phyloP scores from a whole-genome alignment of 2,797 vertebrate species.

The Vespertilio murinus region DNA sequence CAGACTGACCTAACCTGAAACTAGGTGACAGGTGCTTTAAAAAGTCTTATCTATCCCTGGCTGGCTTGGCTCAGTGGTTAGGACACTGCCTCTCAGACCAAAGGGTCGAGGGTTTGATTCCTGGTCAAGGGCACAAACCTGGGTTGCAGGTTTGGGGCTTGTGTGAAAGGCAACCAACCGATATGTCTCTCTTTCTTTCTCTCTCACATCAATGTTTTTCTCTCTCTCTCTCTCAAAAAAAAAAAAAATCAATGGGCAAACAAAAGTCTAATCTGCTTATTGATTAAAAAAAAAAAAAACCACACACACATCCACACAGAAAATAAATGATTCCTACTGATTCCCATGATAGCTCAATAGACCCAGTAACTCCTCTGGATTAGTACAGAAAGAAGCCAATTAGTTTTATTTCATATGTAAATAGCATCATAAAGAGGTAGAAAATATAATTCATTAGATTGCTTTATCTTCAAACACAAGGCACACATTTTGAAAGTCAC shows the following conservation, averaged over 20 bases:
- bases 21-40: conserved; percentile 85
- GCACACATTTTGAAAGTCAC: conserved; percentile 78
- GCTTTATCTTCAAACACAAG: conserved; percentile 66
- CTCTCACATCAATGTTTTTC: too few relatives aligned
- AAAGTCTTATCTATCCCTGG: conserved; percentile 46
- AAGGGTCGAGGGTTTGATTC: too few relatives aligned
- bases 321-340: conserved; percentile 59
- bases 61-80: too few relatives aligned
- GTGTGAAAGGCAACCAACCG: too few relatives aligned
- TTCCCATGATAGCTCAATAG: conserved; percentile 44
- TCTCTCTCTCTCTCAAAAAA: too few relatives aligned
- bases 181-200: too few relatives aligned
- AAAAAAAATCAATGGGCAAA: too few relatives aligned
- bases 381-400: conserved; percentile 68
- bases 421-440: conserved; percentile 65
- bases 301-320: not conserved
- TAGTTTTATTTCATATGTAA: conserved; percentile 81
- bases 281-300: conserved; percentile 43
- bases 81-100: too few relatives aligned
- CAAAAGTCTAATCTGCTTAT: conserved; percentile 65
- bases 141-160: too few relatives aligned
- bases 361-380: conserved; percentile 59
- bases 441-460: conserved; percentile 63
- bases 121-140: too few relatives aligned
- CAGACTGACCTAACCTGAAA: conserved; percentile 80